Base-by-base conservation (phyloP, 2,113 vertebrate species). In the Mormyrus lacerda region DNA sequence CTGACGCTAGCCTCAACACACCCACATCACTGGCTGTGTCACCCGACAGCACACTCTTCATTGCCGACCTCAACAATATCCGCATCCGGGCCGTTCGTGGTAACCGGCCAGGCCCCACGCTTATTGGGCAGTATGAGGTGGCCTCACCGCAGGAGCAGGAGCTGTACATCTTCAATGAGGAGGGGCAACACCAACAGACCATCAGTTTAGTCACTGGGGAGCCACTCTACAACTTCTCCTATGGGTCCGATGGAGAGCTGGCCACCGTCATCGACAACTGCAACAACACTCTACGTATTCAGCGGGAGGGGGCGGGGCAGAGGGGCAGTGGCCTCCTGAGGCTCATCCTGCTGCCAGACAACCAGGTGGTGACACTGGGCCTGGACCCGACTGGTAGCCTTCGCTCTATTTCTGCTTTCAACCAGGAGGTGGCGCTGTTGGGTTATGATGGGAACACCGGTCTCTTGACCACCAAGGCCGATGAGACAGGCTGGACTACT, bases 401-500 rank as follows among this genome's bases (percentile, higher is more conserved):
- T 93, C 97, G 97, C 55, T 97, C 97, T 19, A 96, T 99, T 91
- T 97, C 98, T 8, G 96, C 97, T 0, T 95, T 97, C 92, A 97
- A 95, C 92, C 95, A 97, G 93, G 99, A 99, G 91, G 96, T 99
- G 69, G 97, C 97, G 92, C 96, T 98, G 94, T 97, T 99, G 96
- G 97, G 97, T 79, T 99, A 99, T 91, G 96, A 96, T 1, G 97
- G 97, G 89, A 98, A 95, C 94, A 98, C 96, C 2, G 98, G 98
- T 61, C 97, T 99, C 87, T 95, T 99, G 48, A 97, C 98, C 91
- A 98, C 98, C 93, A 99, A 98, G 95, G 98, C 98, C 50, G 98
- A 99, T 88, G 98, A 99, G 94, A 99, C 98, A 2, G 98, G 98
- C 91, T 99, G 98, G 98, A 99, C 98, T 51, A 99, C 97, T 8